Conservation (phyloP, 1,140 invertebrate genomes). For the Macrocentrus cingulum region DNA sequence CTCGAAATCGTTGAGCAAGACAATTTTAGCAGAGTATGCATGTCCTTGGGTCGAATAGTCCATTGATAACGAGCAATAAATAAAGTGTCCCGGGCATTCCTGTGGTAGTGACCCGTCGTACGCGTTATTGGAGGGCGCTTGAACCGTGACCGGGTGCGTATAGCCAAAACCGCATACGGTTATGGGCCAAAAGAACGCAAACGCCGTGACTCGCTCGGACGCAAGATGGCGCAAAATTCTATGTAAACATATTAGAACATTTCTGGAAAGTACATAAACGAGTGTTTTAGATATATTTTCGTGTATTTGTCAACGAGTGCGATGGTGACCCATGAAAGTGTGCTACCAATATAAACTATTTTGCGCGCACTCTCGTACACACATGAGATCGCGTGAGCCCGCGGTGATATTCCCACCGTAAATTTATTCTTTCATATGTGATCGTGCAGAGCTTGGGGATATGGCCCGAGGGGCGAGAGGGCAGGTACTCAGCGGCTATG, state of each 20-base stretch:
- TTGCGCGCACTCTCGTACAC: slow-evolving; percentile 28
- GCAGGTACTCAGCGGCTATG: slow-evolving; percentile 38
- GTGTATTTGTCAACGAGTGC: no score
- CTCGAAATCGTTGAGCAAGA: no score
- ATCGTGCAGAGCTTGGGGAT: slow-evolving; percentile 12
- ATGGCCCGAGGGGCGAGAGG: slow-evolving; percentile 32
- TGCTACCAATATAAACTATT: slow-evolving; percentile 29
- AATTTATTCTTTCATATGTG: slow-evolving; percentile 28
- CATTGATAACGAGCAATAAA: slow-evolving; percentile 11
- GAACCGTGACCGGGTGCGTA: slow-evolving; percentile 46
- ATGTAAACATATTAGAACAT: no score
- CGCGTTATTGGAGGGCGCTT: slow-evolving; percentile 49
- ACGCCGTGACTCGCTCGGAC: slow-evolving; percentile 6
- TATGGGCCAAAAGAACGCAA: slow-evolving; percentile 49
- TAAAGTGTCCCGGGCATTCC: slow-evolving; percentile 34
- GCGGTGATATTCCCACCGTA: slow-evolving; percentile 21
- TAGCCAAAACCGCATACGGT: slow-evolving; percentile 48
- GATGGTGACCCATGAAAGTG: no score
- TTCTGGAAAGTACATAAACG: no score
- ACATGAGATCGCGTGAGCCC: slow-evolving; percentile 21
- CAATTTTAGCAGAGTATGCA: no score
- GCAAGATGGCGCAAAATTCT: no score
- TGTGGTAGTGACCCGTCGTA: slow-evolving; percentile 32
- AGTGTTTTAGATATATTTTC: background rate
- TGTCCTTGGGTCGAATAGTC: background rate